Evolutionary conservation across 1,140 invertebrate species (phyloP), one percentile per base, ranked within the genome.

Genomic region (Hycleus phaleratus): DNA sequence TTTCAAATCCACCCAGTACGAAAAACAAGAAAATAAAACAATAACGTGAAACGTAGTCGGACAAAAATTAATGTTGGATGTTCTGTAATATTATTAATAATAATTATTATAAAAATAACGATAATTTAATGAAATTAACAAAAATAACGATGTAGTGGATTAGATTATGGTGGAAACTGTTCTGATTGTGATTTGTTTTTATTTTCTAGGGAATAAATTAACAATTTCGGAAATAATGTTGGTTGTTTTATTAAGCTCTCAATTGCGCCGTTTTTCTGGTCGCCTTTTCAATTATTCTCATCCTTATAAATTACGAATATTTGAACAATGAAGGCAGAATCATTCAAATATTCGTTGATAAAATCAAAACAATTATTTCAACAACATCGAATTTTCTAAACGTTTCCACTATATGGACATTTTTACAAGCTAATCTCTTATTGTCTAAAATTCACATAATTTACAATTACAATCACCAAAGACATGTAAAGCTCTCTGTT

Each of bases 21-120:
- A 2, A 32, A 32, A 5, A 5, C 32, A 32, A 4, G 32, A 32
- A 3, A 5, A 7, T 32, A 2, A 7, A 32, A 32, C 26, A 26
- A 47, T 47, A 7, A 56, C 38, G 43, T 39, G 11, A 50, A 24
- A 50, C 8, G 38, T 55, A 18, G 45, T 55, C 44, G 52, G 7
- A 32, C 32, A 32, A 48, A 48, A 47, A 47, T 56, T 56, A 56
- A 56, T 56, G 53, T 56, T 56, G 46, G 46, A 56, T 56, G 53
- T 56, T 56, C 44, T 56, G 45, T 56, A 56, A 42, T 32, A 18
- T 18, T 18, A 25, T 40, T 55, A 52, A 55, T n/a, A 46, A 43
- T 54, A 47, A 44, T 25, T 5, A 38, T 46, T 38, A 38, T 18
- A 47, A 42, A 38, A 55, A 39, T 18, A 18, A 18, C 18, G 18